These are phyloP conservation scores for Forpus xanthops DNA, from an alignment of 2,797 vertebrate species.

Conservation along the genomic window DNA sequence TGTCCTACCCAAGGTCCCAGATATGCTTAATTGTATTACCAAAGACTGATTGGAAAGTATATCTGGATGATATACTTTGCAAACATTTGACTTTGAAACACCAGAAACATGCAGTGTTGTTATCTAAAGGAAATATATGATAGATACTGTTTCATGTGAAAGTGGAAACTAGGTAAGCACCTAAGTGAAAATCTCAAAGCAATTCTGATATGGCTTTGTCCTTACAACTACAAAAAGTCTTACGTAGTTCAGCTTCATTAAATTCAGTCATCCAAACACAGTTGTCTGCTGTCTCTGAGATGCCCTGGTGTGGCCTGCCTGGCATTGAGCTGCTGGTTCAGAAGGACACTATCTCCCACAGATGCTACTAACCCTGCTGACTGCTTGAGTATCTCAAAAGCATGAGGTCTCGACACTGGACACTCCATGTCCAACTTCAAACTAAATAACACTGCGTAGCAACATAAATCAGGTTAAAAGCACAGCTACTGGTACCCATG, in stretches of 20 bases:
- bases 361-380: not conserved
- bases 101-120: not conserved
- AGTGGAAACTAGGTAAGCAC: not conserved
- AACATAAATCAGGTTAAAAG: not conserved
- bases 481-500: not conserved
- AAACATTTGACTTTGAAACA: not conserved
- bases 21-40: not conserved
- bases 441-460: not conserved
- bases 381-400: not conserved
- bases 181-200: not conserved
- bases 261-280: not conserved
- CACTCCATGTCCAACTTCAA: not conserved
- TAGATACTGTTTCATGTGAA: not conserved
- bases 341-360: not conserved
- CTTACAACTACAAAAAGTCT: not conserved
- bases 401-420: not conserved
- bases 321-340: not conserved
- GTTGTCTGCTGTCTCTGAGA: not conserved
- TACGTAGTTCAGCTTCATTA: not conserved
- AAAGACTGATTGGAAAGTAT: not conserved
- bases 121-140: not conserved
- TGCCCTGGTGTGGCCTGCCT: not conserved
- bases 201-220: not conserved
- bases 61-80: not conserved
- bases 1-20: not conserved